Base-by-base conservation (phyloP, 2,113 vertebrate genomes). In the Etia nguti region DNA sequence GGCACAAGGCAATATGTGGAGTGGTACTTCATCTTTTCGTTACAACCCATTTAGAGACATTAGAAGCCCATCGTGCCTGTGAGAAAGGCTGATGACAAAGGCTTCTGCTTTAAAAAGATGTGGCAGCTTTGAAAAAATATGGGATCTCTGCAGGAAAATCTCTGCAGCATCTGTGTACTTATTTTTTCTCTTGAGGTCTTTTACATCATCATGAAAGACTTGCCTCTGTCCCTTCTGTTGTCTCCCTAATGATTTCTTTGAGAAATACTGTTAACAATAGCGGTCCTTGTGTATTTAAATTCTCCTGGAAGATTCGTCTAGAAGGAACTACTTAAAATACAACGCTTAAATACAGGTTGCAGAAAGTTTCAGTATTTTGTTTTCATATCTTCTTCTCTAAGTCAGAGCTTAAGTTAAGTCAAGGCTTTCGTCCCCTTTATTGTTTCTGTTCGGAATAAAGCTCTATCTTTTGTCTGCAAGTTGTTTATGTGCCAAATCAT, bases 21-120 rank as follows among this genome's bases (percentile, higher is more conserved):
- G 70, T 57, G 89, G 20, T 34, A 10, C 81, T 89, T 86, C 41
- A 86, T 90, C 29, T 75, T 77, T 84, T 75, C 20, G 43, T 84
- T 84, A 20, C 2, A 86, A 62, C 29, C 84, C 5, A 77, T 62
- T 87, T 82, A 15, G n/a, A 81, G 56, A 86, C 59, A 36, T 86
- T 82, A 57, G 85, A 80, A 87, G 82, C 59, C 84, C 84, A 86
- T 77, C 2, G 4, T 56, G 36, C 10, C 52, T 48, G 13, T 18
- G 22, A 86, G 65, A 82, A 16, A 10, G 36, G 41, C 54, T 62
- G 55, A 65, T 68, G 41, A 70, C 68, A 88, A 65, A 24, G 59
- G 43, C 54, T 79, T 18, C 68, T 82, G 38, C 48, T 59, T 83
- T 41, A 55, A 89, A 91, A 89, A 60, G 55, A 89, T 36, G 18